Base-by-base conservation (phyloP, 2,113 vertebrate species). In the Rhinichthys klamathensis region DNA sequence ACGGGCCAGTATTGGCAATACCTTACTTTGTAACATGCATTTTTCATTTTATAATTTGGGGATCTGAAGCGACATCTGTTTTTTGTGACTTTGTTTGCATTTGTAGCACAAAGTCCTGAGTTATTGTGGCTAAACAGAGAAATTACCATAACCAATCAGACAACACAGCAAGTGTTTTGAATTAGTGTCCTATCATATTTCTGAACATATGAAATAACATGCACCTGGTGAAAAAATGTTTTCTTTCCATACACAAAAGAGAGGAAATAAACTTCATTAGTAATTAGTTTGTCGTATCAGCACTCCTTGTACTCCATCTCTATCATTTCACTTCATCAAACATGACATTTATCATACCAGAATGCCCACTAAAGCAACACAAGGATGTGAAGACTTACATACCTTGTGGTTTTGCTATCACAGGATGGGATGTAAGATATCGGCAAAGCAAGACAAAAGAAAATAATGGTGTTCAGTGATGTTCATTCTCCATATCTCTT, bases 121-220 rank as follows among this genome's bases (percentile, higher is more conserved):
- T 89, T 93, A 92, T 92, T 92, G 91, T 90, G 91, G 88, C 89
- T 93, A 90, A 94, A 92, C 90, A 35, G 87, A 91, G 67, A 80
- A 93, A 93, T 94, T 91, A 91, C 91, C 91, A 92, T 90, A 91
- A 91, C 92, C 90, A 94, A 95, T 94, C 90, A 95, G 91, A 93
- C 91, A 94, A 91, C 92, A 90, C 86, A 89, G 90, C 93, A 92
- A 90, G 90, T 94, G 93, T 91, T 94, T 92, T 92, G 84, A 80
- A 89, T 95, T 94, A 92, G 89, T 60, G 49, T 91, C 84, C 87
- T 85, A 90, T 94, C 92, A 72, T 56, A 87, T 94, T 93, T 90
- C 92, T 70, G 79, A 80, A 65, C 84, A 72, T 83, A 85, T 90
- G 81, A 92, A 91, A 92, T 84, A 89, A 89, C 88, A 88, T 63